Evolutionary conservation across 2,797 vertebrate species (phyloP).

Genomic region (Microhierax caerulescens): DNA sequence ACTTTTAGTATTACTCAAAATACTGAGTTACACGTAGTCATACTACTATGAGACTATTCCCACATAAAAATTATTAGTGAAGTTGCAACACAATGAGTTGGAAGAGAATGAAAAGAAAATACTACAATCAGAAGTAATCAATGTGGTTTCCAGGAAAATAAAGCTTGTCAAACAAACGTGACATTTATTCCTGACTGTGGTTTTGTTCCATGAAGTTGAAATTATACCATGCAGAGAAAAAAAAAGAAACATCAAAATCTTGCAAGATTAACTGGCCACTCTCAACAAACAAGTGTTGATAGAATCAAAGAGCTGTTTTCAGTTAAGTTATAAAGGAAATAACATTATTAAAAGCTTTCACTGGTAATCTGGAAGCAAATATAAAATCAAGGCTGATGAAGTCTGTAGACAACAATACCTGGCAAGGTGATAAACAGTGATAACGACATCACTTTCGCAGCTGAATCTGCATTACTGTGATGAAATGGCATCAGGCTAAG

Average conservation of each 20-base stretch:
- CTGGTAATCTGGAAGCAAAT: neutral
- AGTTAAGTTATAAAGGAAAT: neutral
- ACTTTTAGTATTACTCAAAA: neutral
- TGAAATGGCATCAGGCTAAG: neutral
- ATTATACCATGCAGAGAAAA: neutral
- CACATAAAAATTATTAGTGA: neutral
- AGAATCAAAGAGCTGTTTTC: neutral
- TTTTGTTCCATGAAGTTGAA: neutral
- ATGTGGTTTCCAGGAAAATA: neutral
- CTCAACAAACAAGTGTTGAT: neutral
- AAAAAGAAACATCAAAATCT: neutral
- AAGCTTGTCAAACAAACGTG: neutral
- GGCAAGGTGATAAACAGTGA: neutral
- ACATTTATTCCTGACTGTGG: neutral
- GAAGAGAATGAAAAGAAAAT: neutral
- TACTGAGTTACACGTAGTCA: neutral
- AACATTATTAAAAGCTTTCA: slow-evolving; percentile 1
- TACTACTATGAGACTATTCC: neutral
- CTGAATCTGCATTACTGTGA: neutral
- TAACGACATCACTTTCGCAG: neutral
- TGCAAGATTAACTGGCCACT: neutral
- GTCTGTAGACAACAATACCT: neutral
- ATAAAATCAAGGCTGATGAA: neutral
- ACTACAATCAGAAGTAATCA: neutral
- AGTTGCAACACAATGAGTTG: neutral